Base-by-base conservation (phyloP, 2,797 vertebrate species). In the Macropodus opercularis region DNA sequence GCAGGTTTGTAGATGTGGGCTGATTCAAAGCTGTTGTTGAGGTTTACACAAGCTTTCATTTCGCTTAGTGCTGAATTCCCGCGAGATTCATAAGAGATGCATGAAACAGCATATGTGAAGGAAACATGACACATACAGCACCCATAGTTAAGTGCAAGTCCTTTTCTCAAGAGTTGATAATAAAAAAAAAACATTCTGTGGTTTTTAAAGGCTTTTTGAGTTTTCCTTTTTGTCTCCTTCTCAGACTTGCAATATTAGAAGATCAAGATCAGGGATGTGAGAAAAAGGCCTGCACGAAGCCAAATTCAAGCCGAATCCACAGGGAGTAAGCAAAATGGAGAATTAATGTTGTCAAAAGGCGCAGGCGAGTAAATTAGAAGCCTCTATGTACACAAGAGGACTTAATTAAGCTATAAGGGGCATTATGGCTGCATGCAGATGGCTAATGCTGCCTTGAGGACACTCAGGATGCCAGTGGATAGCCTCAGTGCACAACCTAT, bases 321-420 rank as follows among this genome's bases (percentile, higher is more conserved):
- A 26, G 22, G 54, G 34, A 42, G 11, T 13, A 1, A 27, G 50
- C 3, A 3, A 56, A 35, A 42, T 22, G n/a, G 46, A 63, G 36
- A 79, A 77, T 77, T 51, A 65, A 75, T 72, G 56, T 62, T 40
- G 34, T 79, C 46, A 66, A 72, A 80, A 75, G 68, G 32, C 62
- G 60, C 29, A 50, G 31, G 57, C 52, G 63, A 63, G 47, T 67
- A 64, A 79, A 62, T 65, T 43, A 72, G 22, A 53, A 21, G 43
- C 50, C 40, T 9, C 13, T 65, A 49, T 69, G 79, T 63, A 75
- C 72, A 80, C 69, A 62, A 23, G 52, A 77, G 68, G 39, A 71
- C 51, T 73, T 80, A 75, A 86, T 86, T 64, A 79, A 80, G 54
- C 80, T 76, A 53, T 64, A 63, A 72, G 72, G 63, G 43, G 49